These are phyloP conservation scores for Tetramorium alpestre DNA, from an alignment of 1,140 invertebrate species.

Conservation along the genomic window DNA sequence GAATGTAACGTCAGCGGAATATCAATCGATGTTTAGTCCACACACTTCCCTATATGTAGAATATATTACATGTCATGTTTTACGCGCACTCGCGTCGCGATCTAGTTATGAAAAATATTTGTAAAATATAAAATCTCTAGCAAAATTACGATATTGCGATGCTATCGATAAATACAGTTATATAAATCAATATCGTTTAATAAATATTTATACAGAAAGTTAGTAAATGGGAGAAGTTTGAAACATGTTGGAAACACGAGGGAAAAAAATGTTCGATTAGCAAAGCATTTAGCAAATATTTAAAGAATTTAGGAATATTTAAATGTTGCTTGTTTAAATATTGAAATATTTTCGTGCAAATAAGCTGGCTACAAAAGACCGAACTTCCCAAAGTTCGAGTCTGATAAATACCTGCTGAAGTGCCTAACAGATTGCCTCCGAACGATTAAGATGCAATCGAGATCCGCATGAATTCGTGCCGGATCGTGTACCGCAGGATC, in stretches of 20 bases:
- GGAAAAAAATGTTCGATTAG: neutral
- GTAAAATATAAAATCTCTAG: neutral
- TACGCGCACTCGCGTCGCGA: neutral
- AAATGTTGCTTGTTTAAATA: neutral
- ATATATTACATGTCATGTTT: neutral
- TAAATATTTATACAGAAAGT: neutral
- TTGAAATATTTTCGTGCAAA: neutral
- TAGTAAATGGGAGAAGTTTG: neutral
- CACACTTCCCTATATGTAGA: neutral
- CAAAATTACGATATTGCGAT: neutral
- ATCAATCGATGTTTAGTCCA: constrained; percentile 5
- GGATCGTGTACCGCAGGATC: neutral
- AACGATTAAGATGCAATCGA: neutral
- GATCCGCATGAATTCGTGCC: neutral
- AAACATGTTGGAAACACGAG: neutral
- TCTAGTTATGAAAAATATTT: neutral
- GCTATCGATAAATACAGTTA: neutral
- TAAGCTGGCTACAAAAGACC: neutral
- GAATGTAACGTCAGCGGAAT: neutral
- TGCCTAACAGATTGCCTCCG: neutral
- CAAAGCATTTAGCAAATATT: neutral
- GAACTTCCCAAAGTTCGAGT: neutral
- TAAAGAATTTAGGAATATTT: neutral
- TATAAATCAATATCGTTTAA: neutral
- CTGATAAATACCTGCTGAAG: constrained; percentile 35